phyloP scores from a whole-genome alignment of 2,113 vertebrate species.

The Butorides virescens region DNA sequence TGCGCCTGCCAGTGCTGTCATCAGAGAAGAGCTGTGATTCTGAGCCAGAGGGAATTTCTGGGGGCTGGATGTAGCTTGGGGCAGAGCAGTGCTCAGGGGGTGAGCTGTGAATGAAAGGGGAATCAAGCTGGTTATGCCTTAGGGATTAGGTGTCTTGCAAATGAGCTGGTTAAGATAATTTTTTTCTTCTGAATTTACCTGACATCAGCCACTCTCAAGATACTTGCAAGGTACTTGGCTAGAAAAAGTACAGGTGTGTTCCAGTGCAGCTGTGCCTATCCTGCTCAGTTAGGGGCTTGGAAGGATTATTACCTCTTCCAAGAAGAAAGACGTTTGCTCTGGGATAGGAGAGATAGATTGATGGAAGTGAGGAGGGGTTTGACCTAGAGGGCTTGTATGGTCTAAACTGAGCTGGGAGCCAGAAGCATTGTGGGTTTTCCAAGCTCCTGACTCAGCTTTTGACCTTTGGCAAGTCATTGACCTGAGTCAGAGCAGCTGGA shows the following conservation, averaged over 20 bases:
- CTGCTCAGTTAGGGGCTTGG: not conserved
- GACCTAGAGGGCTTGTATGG: slow-evolving; percentile 3
- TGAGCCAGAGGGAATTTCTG: slow-evolving; percentile 2
- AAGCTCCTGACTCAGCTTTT: slow-evolving; percentile 51
- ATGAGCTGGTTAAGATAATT: slow-evolving; percentile 19
- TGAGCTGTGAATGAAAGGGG: not conserved
- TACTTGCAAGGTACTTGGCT: slow-evolving; percentile 26
- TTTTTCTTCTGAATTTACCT: slow-evolving; percentile 35
- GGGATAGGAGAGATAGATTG: not conserved
- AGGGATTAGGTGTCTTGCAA: slow-evolving; percentile 6
- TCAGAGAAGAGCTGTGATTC: not conserved
- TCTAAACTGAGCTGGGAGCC: not conserved
- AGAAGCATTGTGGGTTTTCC: slow-evolving; percentile 13
- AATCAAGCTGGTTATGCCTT: not conserved
- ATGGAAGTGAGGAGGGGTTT: not conserved
- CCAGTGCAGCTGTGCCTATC: slow-evolving; percentile 36
- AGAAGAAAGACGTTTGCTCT: not conserved
- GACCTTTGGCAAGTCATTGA: slow-evolving; percentile 52
- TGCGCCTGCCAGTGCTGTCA: not conserved
- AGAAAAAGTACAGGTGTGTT: slow-evolving; percentile 26
- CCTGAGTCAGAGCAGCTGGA: slow-evolving; percentile 55
- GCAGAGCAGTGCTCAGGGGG: not conserved
- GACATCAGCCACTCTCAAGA: slow-evolving; percentile 25
- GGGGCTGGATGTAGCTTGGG: not conserved
- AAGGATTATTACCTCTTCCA: slow-evolving; percentile 7